phyloP scores from a whole-genome alignment of 2,797 vertebrate species.

The Hemitrygon akajei region DNA sequence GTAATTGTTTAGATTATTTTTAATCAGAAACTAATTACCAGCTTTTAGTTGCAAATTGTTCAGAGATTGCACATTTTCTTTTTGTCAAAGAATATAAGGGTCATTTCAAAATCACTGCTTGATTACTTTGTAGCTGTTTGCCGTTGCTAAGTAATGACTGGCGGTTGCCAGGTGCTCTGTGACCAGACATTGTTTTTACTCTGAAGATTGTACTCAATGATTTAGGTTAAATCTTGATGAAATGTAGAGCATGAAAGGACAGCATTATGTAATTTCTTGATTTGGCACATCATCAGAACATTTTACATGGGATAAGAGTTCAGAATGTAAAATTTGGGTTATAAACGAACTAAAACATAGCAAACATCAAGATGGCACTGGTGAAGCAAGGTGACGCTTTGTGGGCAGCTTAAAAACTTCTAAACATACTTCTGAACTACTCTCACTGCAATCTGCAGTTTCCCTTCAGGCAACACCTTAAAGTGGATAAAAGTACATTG shows the following conservation, averaged over 20 bases:
- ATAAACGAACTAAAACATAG: too few relatives aligned
- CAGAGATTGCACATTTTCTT: neutral
- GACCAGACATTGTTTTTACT: neutral
- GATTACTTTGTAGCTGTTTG: neutral
- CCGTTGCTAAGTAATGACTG: neutral
- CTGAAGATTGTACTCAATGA: neutral
- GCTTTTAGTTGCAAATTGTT: neutral
- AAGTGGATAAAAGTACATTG: too few relatives aligned
- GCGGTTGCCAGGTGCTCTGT: neutral
- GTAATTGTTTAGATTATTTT: neutral
- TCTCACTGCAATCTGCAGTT: too few relatives aligned
- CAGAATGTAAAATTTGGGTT: neutral
- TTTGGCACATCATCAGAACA: neutral
- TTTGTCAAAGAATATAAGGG: neutral
- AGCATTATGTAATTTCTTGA: neutral
- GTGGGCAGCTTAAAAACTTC: too few relatives aligned
- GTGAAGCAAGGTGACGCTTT: too few relatives aligned
- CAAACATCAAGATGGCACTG: too few relatives aligned
- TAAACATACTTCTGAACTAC: too few relatives aligned
- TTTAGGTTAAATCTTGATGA: neutral
- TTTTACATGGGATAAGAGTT: neutral
- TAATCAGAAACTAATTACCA: neutral
- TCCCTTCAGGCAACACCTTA: too few relatives aligned
- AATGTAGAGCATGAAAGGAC: neutral
- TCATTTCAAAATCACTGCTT: too few relatives aligned